These are phyloP conservation scores for Charadrius vociferus DNA, from an alignment of 2,113 vertebrate genomes.

Conservation along the genomic window DNA sequence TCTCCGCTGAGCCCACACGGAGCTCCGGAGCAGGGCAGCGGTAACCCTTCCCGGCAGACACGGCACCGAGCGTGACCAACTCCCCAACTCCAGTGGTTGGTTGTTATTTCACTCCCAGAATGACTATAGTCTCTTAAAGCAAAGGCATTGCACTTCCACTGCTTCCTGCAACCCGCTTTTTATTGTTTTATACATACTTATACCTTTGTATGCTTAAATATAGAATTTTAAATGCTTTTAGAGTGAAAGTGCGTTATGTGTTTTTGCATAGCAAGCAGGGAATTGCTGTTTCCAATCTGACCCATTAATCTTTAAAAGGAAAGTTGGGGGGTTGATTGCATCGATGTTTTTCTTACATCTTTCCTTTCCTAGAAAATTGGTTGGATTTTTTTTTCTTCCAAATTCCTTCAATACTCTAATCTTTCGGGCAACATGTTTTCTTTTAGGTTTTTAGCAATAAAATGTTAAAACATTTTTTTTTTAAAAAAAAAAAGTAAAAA, in stretches of 20 bases:
- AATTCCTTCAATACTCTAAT: not conserved
- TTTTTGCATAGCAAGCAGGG: not conserved
- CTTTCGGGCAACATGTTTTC: not conserved
- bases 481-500: not conserved
- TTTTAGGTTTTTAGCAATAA: too few relatives aligned
- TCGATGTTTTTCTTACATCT: not conserved
- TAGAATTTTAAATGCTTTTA: not conserved
- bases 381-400: not conserved
- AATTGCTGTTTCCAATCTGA: not conserved
- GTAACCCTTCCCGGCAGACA: fast-evolving
- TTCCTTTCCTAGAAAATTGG: not conserved
- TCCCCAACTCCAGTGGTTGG: not conserved
- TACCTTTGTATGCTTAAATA: not conserved
- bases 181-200: not conserved
- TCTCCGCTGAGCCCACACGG: not conserved
- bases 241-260: not conserved
- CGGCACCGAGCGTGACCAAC: fast-evolving
- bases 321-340: not conserved
- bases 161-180: not conserved
- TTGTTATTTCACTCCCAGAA: not conserved
- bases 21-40: fast-evolving
- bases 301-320: not conserved
- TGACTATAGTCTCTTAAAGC: not conserved
- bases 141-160: not conserved
- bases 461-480: not conserved